A percentile compares a stretch with the other conserved stretches of the same genome.
Conservation (phyloP, 2,888 invertebrate genomes). For the Erebia ligea region DNA sequence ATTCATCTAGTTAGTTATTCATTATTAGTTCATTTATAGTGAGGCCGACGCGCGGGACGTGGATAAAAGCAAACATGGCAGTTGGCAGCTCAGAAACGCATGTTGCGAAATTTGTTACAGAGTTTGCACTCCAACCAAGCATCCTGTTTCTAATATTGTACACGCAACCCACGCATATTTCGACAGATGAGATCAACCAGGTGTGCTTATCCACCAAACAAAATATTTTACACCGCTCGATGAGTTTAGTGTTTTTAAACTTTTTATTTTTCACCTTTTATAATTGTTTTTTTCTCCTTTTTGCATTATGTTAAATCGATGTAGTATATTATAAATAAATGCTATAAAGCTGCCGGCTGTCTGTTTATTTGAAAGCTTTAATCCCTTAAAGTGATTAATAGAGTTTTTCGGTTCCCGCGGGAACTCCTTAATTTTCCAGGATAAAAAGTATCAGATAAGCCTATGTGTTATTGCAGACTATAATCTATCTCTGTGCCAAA, state of each 20-base stretch:
- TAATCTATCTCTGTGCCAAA: too few species aligned
- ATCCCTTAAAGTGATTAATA: too few species aligned
- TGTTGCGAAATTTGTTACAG: constrained; percentile 16
- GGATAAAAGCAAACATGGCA: not conserved
- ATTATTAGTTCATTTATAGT: too few species aligned
- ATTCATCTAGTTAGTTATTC: too few species aligned
- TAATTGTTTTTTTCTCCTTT: not conserved
- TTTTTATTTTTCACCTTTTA: not conserved
- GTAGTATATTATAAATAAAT: too few species aligned
- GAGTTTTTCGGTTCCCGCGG: too few species aligned
- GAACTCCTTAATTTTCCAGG: too few species aligned
- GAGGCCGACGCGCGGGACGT: too few species aligned
- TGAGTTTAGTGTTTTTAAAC: not conserved
- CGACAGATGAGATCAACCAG: constrained; percentile 59
- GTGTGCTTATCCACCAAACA: constrained; percentile 47
- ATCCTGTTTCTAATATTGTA: constrained; percentile 66
- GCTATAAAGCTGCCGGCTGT: too few species aligned
- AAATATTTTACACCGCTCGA: constrained; percentile 1
- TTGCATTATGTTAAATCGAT: not conserved
- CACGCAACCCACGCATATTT: constrained; percentile 42
- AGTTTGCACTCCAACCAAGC: constrained; percentile 52
- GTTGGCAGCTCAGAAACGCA: constrained; percentile 1
- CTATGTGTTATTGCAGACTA: too few species aligned
- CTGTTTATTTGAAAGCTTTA: too few species aligned
- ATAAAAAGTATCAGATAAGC: too few species aligned